A percentile compares a stretch with the other conserved stretches of the same genome.
Conservation (phyloP, 2,113 vertebrate species). For the Sorex araneus region DNA sequence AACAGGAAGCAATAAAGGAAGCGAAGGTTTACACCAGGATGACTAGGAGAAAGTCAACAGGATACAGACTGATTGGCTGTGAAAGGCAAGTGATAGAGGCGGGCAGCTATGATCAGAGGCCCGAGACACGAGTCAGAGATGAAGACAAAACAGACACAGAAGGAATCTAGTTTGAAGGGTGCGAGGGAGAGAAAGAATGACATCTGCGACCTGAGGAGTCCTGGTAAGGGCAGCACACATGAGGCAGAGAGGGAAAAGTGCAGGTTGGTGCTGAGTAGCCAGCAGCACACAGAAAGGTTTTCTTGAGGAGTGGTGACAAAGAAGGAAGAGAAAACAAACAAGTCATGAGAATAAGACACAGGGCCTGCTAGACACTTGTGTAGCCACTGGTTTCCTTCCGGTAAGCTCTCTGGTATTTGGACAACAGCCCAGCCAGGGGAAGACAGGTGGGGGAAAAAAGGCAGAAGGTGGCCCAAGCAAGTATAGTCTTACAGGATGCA, state of each 20-base stretch:
- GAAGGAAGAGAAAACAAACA: neutral
- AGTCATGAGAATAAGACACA: neutral
- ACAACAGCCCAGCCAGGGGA: neutral
- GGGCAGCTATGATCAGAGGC: neutral
- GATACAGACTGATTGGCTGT: neutral
- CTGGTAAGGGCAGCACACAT: neutral
- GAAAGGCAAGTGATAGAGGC: neutral
- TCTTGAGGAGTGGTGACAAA: neutral
- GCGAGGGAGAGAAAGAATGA: neutral
- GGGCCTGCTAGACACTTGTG: fast-evolving
- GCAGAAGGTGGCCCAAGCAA: neutral
- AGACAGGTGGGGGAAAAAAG: neutral
- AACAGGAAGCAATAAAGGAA: neutral
- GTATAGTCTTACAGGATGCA: no score
- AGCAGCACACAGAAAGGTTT: neutral
- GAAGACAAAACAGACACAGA: neutral
- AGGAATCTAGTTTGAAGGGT: neutral
- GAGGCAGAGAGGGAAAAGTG: neutral
- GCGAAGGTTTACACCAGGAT: fast-evolving
- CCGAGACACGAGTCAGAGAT: neutral
- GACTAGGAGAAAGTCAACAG: neutral
- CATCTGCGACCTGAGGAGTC: neutral
- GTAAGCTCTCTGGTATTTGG: neutral
- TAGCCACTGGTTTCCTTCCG: neutral
- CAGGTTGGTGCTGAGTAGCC: neutral